Evolutionary conservation across 2,888 invertebrate genomes (phyloP), one percentile per base, ranked within the genome.

Genomic region (Elaeidobius kamerunicus): DNA sequence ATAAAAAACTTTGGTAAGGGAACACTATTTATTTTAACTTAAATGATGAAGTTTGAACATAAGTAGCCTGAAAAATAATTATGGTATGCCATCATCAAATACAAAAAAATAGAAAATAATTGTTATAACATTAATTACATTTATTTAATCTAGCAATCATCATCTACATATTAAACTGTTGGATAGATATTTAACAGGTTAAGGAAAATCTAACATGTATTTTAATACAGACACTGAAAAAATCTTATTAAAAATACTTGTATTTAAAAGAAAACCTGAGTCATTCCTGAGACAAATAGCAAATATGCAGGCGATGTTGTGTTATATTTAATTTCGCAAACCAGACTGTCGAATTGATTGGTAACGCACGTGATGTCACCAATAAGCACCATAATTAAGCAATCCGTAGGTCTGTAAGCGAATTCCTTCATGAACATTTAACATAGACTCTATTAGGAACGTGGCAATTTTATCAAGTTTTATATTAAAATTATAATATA

Each of bases 21-120:
- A 74, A 74, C 74, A 74, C 74, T 74, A 73, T 74, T 73, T 74
- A 73, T 74, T 73, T 55, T 71, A 63, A 71, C 69, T 71, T 73
- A 73, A 72, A 67, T 69, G 69, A 68, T 66, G 67, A 67, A 69
- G 67, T 69, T 63, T 65, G 62, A 58, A 52, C 48, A 55, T 55
- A 52, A 57, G 43, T 42, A 53, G 42, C 43, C 43, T 53, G 47
- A 46, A 45, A 18, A 27, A n/a, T 20, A 16, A 43, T 43, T 12
- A 47, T 43, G 42, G 57, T 51, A 57, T 53, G 57, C 57, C 53
- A 53, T 57, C 47, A 48, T 51, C 28, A 39, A 46, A 43, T 36
- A 45, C 27, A 35, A 40, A 45, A 49, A 50, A 15, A 32, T 5
- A 18, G 34, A 44, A 45, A 45, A 39, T 20, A 51, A 32, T 39